A percentile compares a stretch with the other conserved stretches of the same genome.
These are phyloP conservation scores for Eulemur coronatus DNA, from an alignment of 2,797 vertebrate species.

Conservation along the genomic window DNA sequence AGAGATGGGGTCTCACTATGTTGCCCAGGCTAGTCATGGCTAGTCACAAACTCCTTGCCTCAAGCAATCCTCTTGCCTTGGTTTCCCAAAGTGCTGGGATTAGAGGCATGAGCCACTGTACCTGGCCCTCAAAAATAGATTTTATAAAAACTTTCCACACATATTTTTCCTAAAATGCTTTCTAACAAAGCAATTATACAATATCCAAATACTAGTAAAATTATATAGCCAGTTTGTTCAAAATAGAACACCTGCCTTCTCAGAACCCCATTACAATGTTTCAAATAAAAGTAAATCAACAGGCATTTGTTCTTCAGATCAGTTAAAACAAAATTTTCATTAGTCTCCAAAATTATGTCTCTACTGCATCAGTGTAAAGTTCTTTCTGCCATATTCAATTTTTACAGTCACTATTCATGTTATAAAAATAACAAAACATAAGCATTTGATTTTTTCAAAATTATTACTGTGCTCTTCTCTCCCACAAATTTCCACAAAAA, in stretches of 20 bases:
- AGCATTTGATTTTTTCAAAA: neutral
- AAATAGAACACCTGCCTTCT: neutral
- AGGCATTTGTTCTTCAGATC: neutral
- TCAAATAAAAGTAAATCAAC: slow-evolving; percentile 20
- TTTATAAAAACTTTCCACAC: slow-evolving; percentile 8
- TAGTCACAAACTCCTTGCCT: too few relatives aligned
- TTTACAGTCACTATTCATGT: neutral
- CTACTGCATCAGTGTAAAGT: neutral
- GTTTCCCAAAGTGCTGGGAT: too few relatives aligned
- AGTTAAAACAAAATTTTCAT: neutral
- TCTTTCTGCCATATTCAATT: neutral
- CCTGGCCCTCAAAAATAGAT: neutral
- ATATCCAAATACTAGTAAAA: slow-evolving; percentile 34
- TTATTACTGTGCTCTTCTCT: neutral
- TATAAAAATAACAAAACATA: slow-evolving; percentile 1
- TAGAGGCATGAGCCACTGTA: too few relatives aligned
- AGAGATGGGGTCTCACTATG: too few relatives aligned
- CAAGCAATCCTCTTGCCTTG: too few relatives aligned
- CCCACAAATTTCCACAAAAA: neutral
- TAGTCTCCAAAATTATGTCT: slow-evolving; percentile 5
- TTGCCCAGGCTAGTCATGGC: too few relatives aligned
- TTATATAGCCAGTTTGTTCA: neutral
- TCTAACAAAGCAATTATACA: slow-evolving; percentile 18
- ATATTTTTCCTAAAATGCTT: neutral
- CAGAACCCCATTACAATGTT: neutral